These are phyloP conservation scores for Poecilobothrus nobilitatus DNA, from an alignment of 2,888 invertebrate genomes.

Conservation along the genomic window DNA sequence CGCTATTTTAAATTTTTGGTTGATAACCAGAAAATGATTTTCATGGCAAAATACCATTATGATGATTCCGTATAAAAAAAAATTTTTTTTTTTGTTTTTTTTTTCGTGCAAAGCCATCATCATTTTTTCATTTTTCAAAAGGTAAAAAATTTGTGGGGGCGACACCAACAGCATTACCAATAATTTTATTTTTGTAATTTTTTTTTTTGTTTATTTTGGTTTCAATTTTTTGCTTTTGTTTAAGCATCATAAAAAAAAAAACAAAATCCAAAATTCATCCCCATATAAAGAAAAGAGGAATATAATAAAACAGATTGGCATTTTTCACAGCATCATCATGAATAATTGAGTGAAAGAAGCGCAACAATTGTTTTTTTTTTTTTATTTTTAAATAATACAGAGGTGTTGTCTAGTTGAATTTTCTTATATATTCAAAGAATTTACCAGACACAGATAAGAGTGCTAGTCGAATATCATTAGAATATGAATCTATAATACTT, in stretches of 20 bases:
- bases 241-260: too few relatives aligned
- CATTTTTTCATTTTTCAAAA: neutral
- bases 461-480: too few relatives aligned
- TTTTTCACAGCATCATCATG: constrained; percentile 1
- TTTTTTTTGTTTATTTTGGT: neutral
- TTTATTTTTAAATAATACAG: too few relatives aligned
- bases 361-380: too few relatives aligned
- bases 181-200: neutral
- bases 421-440: too few relatives aligned
- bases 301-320: neutral
- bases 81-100: too few relatives aligned
- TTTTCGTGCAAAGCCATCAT: constrained; percentile 6
- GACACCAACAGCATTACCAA: neutral
- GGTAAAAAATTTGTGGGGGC: neutral
- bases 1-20: too few relatives aligned
- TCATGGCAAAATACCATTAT: neutral
- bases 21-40: neutral
- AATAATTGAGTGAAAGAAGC: neutral
- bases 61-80: neutral
- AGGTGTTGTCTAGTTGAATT: too few relatives aligned
- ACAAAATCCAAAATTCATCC: neutral
- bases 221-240: neutral
- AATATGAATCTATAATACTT: too few relatives aligned
- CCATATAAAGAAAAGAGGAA: neutral
- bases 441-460: too few relatives aligned